Evolutionary conservation across 2,113 vertebrate genomes (phyloP).

Genomic region (Hemiscyllium ocellatum): DNA sequence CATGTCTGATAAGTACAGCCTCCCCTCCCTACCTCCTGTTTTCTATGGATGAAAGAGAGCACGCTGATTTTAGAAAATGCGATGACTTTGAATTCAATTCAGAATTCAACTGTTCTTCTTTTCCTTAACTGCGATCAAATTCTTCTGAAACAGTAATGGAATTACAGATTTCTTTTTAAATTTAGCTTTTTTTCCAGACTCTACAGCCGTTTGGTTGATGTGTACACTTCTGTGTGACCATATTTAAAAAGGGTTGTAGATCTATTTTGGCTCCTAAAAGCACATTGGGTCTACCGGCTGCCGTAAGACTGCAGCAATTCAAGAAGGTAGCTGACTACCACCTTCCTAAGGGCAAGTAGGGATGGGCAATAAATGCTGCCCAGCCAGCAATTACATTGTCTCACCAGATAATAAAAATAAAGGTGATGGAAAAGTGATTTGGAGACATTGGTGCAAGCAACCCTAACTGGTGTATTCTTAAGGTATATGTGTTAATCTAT

Average conservation of each 20-base stretch:
- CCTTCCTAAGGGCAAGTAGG: no score
- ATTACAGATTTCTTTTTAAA: background rate
- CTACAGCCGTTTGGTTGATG: background rate
- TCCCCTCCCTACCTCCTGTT: background rate
- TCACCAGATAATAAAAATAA: no score
- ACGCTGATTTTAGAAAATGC: background rate
- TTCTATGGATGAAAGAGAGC: background rate
- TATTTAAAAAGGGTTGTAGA: background rate
- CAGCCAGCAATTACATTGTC: no score
- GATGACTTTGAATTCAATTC: background rate
- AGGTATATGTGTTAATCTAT: no score
- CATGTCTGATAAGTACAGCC: background rate
- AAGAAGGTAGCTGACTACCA: no score
- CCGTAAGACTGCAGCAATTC: no score
- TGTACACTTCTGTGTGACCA: background rate
- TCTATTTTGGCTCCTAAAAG: background rate
- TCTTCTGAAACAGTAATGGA: background rate
- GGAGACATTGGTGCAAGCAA: no score
- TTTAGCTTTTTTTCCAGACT: background rate
- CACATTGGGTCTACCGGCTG: no score
- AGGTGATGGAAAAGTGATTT: no score
- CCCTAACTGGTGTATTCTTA: no score
- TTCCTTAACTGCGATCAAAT: background rate
- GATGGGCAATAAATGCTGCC: no score
- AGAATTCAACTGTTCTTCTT: no score